Evolutionary conservation across 2,888 invertebrate species (phyloP).

Genomic region (Spatulosminthurus flaviceps): DNA sequence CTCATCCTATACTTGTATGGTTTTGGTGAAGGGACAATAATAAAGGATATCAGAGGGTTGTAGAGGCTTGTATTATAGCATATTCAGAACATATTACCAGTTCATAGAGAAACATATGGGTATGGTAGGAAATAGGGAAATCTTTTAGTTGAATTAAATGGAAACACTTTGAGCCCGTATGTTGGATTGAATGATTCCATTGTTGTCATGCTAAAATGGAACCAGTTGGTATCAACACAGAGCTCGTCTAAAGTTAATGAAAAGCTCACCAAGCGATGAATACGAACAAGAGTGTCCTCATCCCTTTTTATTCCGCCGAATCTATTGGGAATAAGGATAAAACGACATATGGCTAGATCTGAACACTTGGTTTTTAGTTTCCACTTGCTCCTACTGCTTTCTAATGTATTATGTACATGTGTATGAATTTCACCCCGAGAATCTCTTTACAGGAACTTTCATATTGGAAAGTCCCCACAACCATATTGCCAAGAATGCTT

Average conservation of each 20-base stretch:
- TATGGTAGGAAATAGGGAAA: not conserved
- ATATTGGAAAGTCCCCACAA: too few species aligned
- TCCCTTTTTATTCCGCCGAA: not conserved
- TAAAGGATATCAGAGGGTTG: too few species aligned
- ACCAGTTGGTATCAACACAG: conserved; percentile 53
- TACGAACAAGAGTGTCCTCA: not conserved
- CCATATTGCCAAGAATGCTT: too few species aligned
- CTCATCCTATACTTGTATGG: conserved; percentile 55
- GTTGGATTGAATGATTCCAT: conserved; percentile 22
- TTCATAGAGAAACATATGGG: too few species aligned
- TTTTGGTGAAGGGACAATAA: too few species aligned
- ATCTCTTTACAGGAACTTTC: too few species aligned
- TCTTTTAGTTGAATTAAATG: not conserved
- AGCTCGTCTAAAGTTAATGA: conserved; percentile 62
- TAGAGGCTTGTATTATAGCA: too few species aligned
- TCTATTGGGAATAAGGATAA: too few species aligned
- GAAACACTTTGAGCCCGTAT: not conserved
- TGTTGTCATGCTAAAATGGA: conserved; percentile 52
- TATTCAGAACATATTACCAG: too few species aligned
- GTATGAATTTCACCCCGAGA: not conserved
- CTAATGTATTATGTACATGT: not conserved
- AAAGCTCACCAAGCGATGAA: conserved; percentile 53
- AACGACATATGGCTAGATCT: too few species aligned
- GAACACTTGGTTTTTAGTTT: too few species aligned
- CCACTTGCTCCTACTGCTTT: not conserved